These are phyloP conservation scores for Anhinga rufa DNA, from an alignment of 2,113 vertebrate species.

Conservation along the genomic window DNA sequence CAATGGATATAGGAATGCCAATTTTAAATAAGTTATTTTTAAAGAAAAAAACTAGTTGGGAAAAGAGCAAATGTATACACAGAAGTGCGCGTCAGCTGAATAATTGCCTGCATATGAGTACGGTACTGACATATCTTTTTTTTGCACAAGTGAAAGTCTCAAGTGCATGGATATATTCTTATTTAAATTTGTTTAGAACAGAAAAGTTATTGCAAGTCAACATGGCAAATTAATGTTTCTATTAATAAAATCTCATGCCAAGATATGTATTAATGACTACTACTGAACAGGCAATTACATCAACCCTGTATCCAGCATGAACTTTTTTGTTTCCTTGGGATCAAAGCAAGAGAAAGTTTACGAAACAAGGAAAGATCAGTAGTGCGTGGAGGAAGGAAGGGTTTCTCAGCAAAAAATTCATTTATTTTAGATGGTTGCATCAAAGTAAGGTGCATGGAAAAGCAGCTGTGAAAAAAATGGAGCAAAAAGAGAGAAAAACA, in stretches of 20 bases:
- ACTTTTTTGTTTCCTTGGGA: not conserved
- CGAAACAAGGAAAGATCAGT: not conserved
- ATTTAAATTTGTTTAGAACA: conserved; percentile 7
- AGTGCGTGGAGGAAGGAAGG: not conserved
- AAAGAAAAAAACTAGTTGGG: not conserved
- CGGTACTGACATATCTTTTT: not conserved
- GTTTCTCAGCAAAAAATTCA: not conserved
- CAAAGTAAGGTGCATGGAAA: not conserved
- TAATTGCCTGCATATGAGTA: not conserved
- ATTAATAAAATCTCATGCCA: conserved; percentile 28
- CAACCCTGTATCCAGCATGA: not conserved
- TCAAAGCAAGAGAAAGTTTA: not conserved
- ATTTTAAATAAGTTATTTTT: not conserved
- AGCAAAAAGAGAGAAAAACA: not conserved
- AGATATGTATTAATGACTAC: not conserved
- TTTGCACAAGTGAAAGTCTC: not conserved
- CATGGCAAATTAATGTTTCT: conserved; percentile 24
- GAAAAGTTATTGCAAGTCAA: not conserved
- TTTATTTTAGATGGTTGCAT: not conserved
- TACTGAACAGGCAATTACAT: not conserved
- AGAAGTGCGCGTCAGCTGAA: not conserved
- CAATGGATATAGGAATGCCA: not conserved
- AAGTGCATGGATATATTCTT: not conserved
- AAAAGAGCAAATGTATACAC: not conserved
- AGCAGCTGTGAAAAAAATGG: not conserved